Evolutionary conservation across 1,140 invertebrate genomes (phyloP), one percentile per base, ranked within the genome.

Genomic region (Pseudoatta argentina): DNA sequence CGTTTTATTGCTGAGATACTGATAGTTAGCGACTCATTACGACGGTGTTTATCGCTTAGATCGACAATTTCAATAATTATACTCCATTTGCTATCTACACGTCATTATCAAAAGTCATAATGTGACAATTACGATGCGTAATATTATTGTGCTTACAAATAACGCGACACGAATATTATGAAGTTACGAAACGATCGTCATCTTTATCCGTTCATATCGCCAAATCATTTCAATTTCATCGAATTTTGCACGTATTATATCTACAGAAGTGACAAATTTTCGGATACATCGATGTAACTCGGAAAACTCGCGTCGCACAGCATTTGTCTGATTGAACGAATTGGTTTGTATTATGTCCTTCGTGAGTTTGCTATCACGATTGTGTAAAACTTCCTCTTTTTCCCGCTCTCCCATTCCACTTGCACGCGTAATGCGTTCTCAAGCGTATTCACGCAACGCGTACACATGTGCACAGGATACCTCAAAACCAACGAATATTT

Each of bases 271-370:
- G 59, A 66, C 51, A 44, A 57, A 67, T 44, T 48, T n/a, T 5
- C 14, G n/a, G 39, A 82, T 88, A 76, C 44, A 18, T 59, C n/a
- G 34, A 44, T 34, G 55, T 18, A 39, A 12, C 18, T 27, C 53
- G 34, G 75, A 85, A 90, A 89, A 79, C 39, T 87, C 87, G 30
- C 48, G 78, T 51, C 57, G 24, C 18, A 2, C 57, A 63, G 44
- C 66, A 77, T 90, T 88, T 90, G 78, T 77, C 77, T 85, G 89
- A 91, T 91, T 86, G 89, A 73, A 3, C 73, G 83, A 91, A 90
- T 88, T 75, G 86, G 48, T 57, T 66, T 16, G 72, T 85, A 86
- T 91, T 90, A 86, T 88, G 85, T 61, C 53, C 24, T 14, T 53
- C 24, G 24, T 53, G 89, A 91, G 90, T 91, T 86, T 51, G 55